Base-by-base conservation (phyloP, 2,888 invertebrate genomes). In the Drosophila phalerata region DNA sequence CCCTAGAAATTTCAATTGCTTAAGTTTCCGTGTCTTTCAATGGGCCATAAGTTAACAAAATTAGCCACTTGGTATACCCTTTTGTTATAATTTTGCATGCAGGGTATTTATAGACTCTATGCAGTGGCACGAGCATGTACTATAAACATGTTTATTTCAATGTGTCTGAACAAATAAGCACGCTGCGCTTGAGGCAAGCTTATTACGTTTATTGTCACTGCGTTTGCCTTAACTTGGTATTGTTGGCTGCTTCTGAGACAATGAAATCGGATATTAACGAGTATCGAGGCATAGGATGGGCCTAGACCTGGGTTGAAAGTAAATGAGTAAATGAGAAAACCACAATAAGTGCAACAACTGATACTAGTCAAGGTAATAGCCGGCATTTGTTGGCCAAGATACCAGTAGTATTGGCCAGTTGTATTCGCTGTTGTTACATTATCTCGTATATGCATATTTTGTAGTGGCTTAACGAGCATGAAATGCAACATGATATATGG, bases 171-270 rank as follows among this genome's bases (percentile, higher is more conserved):
- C 47, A 58, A 69, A 63, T 64, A 56, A 57, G 51, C 37, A 42
- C 42, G 40, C 37, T 53, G 30, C 3, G 68, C 68, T 66, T 61
- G 64, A 60, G 66, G 70, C 73, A 73, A 77, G 70, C 75, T 73
- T 69, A 57, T 75, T 61, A 67, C 60, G 79, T 75, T 77, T 68
- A 77, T 68, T 73, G 68, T 69, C 73, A 77, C 69, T 66, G 71
- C 55, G 32, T 57, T 67, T 73, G 76, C 49, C 25, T 61, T 51
- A 66, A 58, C 70, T 70, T 67, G 65, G 63, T 56, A 53, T 72
- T 66, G 61, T 53, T 58, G 47, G 48, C 51, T 51, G 32, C 56
- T 25, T 48, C 43, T 61, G 40, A 49, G 51, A 28, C 58, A 28
- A 28, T 70, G 83, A 71, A 86, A 83, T 64, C 58, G 49, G 61